These are phyloP conservation scores for Teleiodes luculella DNA, from an alignment of 2,888 invertebrate genomes.

Conservation along the genomic window DNA sequence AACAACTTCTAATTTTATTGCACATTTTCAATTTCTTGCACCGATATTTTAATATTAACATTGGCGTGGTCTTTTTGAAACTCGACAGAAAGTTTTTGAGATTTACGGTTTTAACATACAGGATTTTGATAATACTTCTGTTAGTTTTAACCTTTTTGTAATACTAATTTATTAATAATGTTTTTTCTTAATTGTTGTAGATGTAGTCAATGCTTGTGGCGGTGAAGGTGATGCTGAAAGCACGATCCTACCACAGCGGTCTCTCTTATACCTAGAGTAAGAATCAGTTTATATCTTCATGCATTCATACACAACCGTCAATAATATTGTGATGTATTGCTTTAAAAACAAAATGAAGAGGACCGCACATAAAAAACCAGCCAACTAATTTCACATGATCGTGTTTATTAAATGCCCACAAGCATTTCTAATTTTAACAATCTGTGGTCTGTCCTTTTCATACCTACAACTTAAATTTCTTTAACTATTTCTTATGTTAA, in stretches of 20 bases:
- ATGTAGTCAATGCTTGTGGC: conserved; percentile 93
- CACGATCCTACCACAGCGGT: conserved; percentile 79
- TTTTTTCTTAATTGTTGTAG: conserved; percentile 83
- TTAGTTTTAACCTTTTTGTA: conserved; percentile 20
- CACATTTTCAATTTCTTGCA: conserved; percentile 24
- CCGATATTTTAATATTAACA: conserved; percentile 20
- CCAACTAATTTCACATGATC: conserved; percentile 35
- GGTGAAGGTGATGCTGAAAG: conserved; percentile 86
- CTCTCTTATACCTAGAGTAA: conserved; percentile 78
- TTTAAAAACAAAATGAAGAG: conserved; percentile 24
- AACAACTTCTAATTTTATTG: conserved; percentile 18
- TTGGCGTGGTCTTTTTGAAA: conserved; percentile 18
- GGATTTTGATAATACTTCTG: conserved; percentile 11
- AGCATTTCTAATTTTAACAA: conserved; percentile 45
- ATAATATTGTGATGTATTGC: conserved; percentile 6
- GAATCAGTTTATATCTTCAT: conserved; percentile 35
- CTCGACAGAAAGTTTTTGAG: conserved; percentile 12
- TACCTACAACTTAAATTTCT: background rate
- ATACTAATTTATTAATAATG: conserved; percentile 44
- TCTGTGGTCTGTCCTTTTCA: conserved; percentile 29
- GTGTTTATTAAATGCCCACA: conserved; percentile 51
- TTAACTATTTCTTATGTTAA: background rate
- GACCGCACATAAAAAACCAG: conserved; percentile 40
- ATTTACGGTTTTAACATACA: conserved; percentile 5
- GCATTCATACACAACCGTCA: background rate